These are phyloP conservation scores for Laticauda laticaudata DNA, from an alignment of 2,113 vertebrate genomes.

Conservation along the genomic window DNA sequence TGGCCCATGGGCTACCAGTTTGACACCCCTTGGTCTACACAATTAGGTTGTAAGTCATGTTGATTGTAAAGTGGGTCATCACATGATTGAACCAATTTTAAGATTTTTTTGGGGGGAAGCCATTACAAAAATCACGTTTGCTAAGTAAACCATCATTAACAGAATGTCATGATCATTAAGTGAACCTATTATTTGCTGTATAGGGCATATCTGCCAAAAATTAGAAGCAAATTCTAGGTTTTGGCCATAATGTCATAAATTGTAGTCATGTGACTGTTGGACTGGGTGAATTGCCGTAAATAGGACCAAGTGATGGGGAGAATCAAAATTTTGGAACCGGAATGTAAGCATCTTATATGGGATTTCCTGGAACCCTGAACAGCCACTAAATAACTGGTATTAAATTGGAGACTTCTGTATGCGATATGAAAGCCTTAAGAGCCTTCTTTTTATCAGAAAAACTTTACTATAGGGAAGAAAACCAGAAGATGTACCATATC, in stretches of 20 bases:
- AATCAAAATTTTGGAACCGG: not conserved
- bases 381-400: not conserved
- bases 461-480: not conserved
- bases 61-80: not conserved
- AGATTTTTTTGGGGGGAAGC: not conserved
- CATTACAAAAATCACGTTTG: not conserved
- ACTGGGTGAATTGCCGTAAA: not conserved
- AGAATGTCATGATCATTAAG: not conserved
- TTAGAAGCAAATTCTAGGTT: not conserved
- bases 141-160: not conserved
- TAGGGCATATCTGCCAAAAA: not conserved
- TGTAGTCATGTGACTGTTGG: not conserved
- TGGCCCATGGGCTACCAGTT: too few species aligned
- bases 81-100: not conserved
- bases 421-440: not conserved
- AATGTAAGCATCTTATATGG: not conserved
- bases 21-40: not conserved
- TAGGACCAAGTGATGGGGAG: not conserved
- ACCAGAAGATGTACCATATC: not conserved
- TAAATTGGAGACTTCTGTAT: not conserved
- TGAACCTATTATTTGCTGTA: not conserved
- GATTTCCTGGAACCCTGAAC: not conserved
- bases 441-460: not conserved
- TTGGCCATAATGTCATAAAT: not conserved
- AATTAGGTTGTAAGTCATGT: not conserved